Evolutionary conservation across 1,140 invertebrate genomes (phyloP), one percentile per base, ranked within the genome.

Genomic region (Sarcophaga peregrina): DNA sequence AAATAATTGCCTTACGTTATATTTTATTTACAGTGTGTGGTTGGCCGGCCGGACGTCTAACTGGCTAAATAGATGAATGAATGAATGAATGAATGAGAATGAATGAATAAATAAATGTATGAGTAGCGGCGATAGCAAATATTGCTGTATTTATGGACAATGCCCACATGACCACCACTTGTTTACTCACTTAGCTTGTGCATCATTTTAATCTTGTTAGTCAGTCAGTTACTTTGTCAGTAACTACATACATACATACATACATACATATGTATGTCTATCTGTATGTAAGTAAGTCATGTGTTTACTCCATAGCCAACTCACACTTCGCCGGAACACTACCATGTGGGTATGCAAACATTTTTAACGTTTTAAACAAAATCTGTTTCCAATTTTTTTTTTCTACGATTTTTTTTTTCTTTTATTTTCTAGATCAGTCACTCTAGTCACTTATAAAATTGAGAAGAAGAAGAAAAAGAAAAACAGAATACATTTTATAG

Each of bases 291-390:
- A 58, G 54, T 58, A 58, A 58, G 54, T 58, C 54, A 58, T 58
- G 54, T 58, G 54, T 58, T 58, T 58, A 58, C 54, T 58, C n/a
- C n/a, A n/a, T n/a, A 58, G 15, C 54, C 54, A 58, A 58, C 54
- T 58, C 54, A 58, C 54, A n/a, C 15, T 58, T 58, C 54, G 54
- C n/a, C n/a, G 54, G n/a, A 58, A 58, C 7, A 6, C 4, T 8
- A 54, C 10, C 5, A 76, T 76, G 74, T 76, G 74, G 74, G 74
- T 76, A 76, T 76, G 74, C 74, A 76, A 76, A 76, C 46, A 76
- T 74, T 45, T 74, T 37, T 37, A 37, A 74, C 73, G 45, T 37
- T 45, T 62, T 15, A 62, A 74, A 45, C 15, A n/a, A 58, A 15
- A 3, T 52, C 8, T n/a, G n/a, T n/a, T n/a, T n/a, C n/a, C n/a